Percentiles rank a stretch among this genome's conserved stretches.
phyloP scores from a whole-genome alignment of 2,888 invertebrate species.

The Nemoura dubitans region DNA sequence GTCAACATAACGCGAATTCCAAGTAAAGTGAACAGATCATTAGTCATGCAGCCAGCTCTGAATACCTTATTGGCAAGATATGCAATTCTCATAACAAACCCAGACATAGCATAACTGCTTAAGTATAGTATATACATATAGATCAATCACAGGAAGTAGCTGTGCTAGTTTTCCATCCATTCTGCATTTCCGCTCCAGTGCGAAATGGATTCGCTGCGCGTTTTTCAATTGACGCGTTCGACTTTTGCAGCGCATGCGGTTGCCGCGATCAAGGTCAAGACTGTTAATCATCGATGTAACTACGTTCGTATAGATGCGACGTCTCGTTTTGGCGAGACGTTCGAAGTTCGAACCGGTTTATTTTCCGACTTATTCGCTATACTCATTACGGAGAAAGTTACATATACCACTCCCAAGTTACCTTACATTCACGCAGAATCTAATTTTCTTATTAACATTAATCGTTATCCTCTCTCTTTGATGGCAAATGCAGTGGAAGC shows the following conservation, averaged over 20 bases:
- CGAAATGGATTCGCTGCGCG: neutral
- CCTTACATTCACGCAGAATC: neutral
- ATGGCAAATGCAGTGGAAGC: neutral
- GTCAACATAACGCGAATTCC: too few species aligned
- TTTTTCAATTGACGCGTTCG: neutral
- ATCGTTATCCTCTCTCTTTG: neutral
- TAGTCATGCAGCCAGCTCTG: neutral
- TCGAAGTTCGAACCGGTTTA: too few species aligned
- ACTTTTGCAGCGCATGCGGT: neutral
- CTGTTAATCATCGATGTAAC: too few species aligned
- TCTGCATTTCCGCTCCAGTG: neutral
- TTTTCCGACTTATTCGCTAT: too few species aligned
- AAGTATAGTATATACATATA: neutral
- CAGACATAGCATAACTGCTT: neutral
- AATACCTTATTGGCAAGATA: neutral
- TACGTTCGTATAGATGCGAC: too few species aligned
- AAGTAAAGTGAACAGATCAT: neutral
- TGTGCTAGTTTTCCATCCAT: neutral
- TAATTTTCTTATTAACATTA: neutral
- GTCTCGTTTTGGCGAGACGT: too few species aligned
- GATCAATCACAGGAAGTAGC: neutral
- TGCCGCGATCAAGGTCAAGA: neutral
- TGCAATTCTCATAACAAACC: neutral
- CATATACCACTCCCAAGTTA: neutral
- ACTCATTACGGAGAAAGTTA: neutral